phyloP scores from a whole-genome alignment of 2,888 invertebrate genomes.

The Epirrita christyi region DNA sequence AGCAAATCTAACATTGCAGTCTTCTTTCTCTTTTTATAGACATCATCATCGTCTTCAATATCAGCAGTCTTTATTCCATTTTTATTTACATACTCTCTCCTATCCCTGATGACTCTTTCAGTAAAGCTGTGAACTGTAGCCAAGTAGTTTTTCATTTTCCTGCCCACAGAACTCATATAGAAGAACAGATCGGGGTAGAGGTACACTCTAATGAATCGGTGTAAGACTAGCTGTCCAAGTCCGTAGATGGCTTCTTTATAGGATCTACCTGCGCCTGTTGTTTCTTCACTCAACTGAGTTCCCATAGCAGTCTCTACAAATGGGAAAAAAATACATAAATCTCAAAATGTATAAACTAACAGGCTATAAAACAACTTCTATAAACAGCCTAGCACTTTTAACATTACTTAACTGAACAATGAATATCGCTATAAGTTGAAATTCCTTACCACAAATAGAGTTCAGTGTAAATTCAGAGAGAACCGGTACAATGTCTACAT shows the following conservation, averaged over 20 bases:
- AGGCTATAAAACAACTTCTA: too few relatives aligned
- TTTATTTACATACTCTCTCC: conserved; percentile 41
- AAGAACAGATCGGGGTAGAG: conserved; percentile 82
- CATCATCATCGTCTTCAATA: conserved; percentile 38
- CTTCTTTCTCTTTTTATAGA: conserved; percentile 71
- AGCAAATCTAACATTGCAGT: conserved; percentile 84
- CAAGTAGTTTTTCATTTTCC: conserved; percentile 67
- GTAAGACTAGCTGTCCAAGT: conserved; percentile 60
- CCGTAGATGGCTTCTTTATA: conserved; percentile 85
- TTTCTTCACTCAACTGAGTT: conserved; percentile 78
- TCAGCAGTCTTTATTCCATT: conserved; percentile 34
- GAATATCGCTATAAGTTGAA: too few relatives aligned
- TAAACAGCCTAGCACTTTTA: too few relatives aligned
- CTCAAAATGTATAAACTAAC: not conserved
- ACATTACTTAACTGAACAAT: too few relatives aligned
- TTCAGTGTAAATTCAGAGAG: conserved; percentile 84
- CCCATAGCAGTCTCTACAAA: conserved; percentile 88
- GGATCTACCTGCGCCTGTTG: conserved; percentile 61
- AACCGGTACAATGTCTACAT: conserved; percentile 80
- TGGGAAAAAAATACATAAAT: not conserved
- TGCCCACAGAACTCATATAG: conserved; percentile 73
- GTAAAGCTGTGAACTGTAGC: conserved; percentile 69
- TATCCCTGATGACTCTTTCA: conserved; percentile 64
- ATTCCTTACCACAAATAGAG: conserved; percentile 66
- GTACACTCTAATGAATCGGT: conserved; percentile 82